Conservation (phyloP, 2,113 vertebrate genomes). For the Myanophis thanlyinensis region DNA sequence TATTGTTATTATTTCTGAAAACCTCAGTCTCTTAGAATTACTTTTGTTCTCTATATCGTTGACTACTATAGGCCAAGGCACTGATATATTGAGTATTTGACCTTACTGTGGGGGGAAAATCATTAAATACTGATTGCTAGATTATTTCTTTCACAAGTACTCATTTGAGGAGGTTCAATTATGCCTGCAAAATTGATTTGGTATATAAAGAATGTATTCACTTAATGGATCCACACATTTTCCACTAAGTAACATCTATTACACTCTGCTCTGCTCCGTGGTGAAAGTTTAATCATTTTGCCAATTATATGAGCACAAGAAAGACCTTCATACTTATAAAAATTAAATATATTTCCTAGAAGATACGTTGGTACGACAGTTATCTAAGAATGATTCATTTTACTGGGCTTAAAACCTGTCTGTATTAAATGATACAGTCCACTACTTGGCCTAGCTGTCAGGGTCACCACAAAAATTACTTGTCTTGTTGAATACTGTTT, state of each 20-base stretch:
- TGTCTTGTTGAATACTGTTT: neutral
- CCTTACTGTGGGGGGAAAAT: neutral
- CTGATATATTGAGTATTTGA: slow-evolving; percentile 10
- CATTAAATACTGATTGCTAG: slow-evolving; percentile 28
- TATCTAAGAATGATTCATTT: slow-evolving; percentile 4
- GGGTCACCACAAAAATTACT: neutral
- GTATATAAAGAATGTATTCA: slow-evolving; percentile 31
- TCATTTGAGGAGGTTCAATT: slow-evolving; percentile 47
- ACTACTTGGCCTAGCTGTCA: neutral
- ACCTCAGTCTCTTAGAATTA: slow-evolving; percentile 16
- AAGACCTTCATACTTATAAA: slow-evolving; percentile 24
- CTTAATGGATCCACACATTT: slow-evolving; percentile 35
- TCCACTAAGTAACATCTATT: slow-evolving; percentile 33
- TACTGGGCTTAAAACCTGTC: neutral
- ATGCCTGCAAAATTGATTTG: slow-evolving; percentile 45
- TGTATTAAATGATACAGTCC: neutral
- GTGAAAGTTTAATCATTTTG: slow-evolving; percentile 23
- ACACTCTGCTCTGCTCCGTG: slow-evolving; percentile 36
- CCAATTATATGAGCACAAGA: slow-evolving; percentile 39
- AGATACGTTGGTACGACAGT: neutral
- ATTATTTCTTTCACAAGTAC: slow-evolving; percentile 37
- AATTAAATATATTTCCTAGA: neutral
- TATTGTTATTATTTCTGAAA: slow-evolving; percentile 2
- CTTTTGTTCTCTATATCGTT: slow-evolving; percentile 24
- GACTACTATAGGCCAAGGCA: neutral